These are phyloP conservation scores for Monopis laevigella DNA, from an alignment of 2,888 invertebrate species.

Conservation along the genomic window DNA sequence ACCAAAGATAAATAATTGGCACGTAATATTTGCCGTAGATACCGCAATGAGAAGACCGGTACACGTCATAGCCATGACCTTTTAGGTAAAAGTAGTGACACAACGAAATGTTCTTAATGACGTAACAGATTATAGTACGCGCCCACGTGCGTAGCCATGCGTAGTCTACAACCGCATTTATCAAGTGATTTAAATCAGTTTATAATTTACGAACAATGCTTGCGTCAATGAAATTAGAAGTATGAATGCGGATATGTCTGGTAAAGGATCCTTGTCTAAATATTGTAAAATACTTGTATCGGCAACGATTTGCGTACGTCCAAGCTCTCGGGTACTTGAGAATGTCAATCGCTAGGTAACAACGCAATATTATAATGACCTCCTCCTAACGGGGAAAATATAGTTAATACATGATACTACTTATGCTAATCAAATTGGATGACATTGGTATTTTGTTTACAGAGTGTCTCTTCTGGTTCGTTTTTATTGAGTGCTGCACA, in stretches of 20 bases:
- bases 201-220: slow-evolving; percentile 2
- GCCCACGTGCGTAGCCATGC: slow-evolving; percentile 10
- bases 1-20: no score
- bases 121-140: slow-evolving; percentile 18
- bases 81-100: slow-evolving; percentile 24
- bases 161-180: not conserved
- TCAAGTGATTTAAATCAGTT: slow-evolving; percentile 1
- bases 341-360: no score
- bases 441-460: slow-evolving; percentile 29
- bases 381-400: no score
- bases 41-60: slow-evolving; percentile 2
- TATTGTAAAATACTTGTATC: no score
- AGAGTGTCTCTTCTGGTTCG: slow-evolving; percentile 86
- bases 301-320: no score
- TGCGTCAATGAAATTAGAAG: slow-evolving; percentile 4
- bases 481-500: slow-evolving; percentile 82
- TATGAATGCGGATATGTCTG: slow-evolving; percentile 5
- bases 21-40: slow-evolving; percentile 3
- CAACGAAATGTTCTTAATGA: slow-evolving; percentile 18
- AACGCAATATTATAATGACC: no score
- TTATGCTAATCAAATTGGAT: no score
- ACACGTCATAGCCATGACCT: slow-evolving; percentile 25
- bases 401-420: no score
- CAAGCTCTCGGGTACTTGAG: no score
- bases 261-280: no score